Percentiles rank a stretch among this genome's conserved stretches.
phyloP scores from a whole-genome alignment of 2,888 invertebrate genomes.

The Acleris sparsana region DNA sequence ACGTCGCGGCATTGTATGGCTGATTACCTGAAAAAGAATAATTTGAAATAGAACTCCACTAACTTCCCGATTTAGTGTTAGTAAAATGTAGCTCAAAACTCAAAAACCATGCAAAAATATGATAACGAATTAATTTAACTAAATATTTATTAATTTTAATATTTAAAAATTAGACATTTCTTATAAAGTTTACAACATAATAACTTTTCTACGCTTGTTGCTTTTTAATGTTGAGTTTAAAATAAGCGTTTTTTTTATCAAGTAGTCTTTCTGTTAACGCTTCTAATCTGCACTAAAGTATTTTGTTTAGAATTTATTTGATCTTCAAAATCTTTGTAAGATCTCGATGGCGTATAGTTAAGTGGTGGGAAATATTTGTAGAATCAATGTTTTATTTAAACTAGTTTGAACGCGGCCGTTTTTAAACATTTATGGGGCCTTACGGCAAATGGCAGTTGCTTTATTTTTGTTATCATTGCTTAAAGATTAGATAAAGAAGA shows the following conservation, averaged over 20 bases:
- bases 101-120: too few species aligned
- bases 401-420: neutral
- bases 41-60: too few species aligned
- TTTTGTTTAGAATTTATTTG: constrained; percentile 23
- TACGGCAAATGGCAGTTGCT: neutral
- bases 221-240: neutral
- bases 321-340: constrained; percentile 9
- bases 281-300: neutral
- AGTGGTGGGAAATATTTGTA: constrained; percentile 12
- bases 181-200: too few species aligned
- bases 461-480: neutral
- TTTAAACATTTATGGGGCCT: neutral
- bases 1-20: too few species aligned
- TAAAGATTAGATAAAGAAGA: too few species aligned
- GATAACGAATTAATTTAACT: too few species aligned
- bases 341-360: constrained; percentile 16
- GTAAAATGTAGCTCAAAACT: too few species aligned
- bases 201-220: too few species aligned
- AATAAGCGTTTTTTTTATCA: neutral
- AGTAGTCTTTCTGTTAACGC: neutral
- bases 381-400: constrained; percentile 17
- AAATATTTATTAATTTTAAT: too few species aligned
- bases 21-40: too few species aligned
- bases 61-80: too few species aligned
- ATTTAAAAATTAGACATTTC: too few species aligned